Evolutionary conservation across 2,113 vertebrate species (phyloP).

Genomic region (Protobothrops flavoviridis): DNA sequence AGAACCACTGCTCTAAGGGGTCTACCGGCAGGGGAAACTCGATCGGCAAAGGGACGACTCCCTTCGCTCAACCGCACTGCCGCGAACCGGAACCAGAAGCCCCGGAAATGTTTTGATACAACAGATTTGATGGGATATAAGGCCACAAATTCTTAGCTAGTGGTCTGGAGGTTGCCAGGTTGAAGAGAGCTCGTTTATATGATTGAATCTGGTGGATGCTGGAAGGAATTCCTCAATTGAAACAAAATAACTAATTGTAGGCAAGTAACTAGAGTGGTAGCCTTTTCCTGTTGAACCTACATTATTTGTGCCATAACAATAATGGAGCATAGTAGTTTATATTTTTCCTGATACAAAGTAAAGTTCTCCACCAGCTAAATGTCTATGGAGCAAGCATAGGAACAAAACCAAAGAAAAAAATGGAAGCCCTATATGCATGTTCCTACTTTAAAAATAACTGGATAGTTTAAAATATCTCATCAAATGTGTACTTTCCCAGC

Average conservation of each 20-base stretch:
- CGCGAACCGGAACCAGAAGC: no score
- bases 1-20: no score
- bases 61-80: no score
- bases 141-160: background rate
- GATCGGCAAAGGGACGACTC: no score
- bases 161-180: background rate
- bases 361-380: background rate
- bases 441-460: background rate
- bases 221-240: background rate
- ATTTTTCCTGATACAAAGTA: background rate
- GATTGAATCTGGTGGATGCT: background rate
- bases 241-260: background rate
- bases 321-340: background rate
- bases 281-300: background rate
- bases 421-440: background rate
- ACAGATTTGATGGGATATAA: background rate
- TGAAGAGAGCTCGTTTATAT: background rate
- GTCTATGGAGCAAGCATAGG: background rate
- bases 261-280: background rate
- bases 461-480: constrained; percentile 5
- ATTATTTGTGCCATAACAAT: background rate
- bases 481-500: background rate
- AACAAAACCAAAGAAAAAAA: background rate
- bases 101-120: background rate
- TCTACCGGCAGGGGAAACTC: no score